Base-by-base conservation (phyloP, 1,140 invertebrate species). In the Daktulosphaira vitifoliae region DNA sequence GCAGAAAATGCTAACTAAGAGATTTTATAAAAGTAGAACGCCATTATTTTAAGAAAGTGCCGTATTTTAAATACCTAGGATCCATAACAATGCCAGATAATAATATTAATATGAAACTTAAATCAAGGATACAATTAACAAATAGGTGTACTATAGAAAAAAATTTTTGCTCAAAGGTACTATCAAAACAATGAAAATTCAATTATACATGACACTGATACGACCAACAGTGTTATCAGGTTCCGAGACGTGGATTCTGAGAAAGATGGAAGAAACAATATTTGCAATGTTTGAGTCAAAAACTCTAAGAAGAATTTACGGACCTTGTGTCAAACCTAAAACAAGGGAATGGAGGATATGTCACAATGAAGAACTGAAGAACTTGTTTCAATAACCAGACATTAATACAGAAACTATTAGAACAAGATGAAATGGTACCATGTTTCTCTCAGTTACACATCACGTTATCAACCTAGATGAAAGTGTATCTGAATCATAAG, bases 191-290 rank as follows among this genome's bases (percentile, higher is more conserved):
- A 3, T 44, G 4, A 51, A 51, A 51, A 33, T 33, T 16, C 51
- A 53, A 33, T 18, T 53, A n/a, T 53, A 53, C 51, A 53, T 18
- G 16, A 29, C 59, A 25, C 42, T 29, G 22, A 44, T 39, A 42
- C 18, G 65, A 20, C 66, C 38, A 49, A 53, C 62, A 33, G 42
- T 56, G 8, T 42, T 50, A 15, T 67, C 49, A 38, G 53, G 66
- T 18, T 59, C 18, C 22, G 65, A 66, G 15, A 59, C 65, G n/a
- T 66, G 65, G 65, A 66, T 37, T 5, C 38, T 66, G 15, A 46
- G 23, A 2, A 33, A 66, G 39, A 22, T 23, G 9, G 65, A 67
- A 44, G n/a, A 62, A 56, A 50, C 46, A 48, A 48, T 5, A 39
- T 23, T 67, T 25, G 8, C 11, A 39, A 42, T 39, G 20, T 67